These are phyloP conservation scores for Tenrec ecaudatus DNA, from an alignment of 2,113 vertebrate genomes.

Conservation along the genomic window DNA sequence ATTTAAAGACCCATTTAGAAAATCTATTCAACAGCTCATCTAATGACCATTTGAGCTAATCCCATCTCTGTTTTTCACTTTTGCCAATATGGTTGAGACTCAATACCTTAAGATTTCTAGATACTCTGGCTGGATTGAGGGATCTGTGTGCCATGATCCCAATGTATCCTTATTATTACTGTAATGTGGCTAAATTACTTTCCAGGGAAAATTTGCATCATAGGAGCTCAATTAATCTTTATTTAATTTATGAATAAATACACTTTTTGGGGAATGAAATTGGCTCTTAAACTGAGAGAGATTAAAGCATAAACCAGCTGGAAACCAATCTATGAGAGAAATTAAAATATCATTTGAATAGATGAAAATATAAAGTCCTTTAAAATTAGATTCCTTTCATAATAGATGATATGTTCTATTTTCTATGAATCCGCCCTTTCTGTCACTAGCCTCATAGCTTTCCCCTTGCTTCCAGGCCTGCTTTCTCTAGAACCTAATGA, in stretches of 20 bases:
- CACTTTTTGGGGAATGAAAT: neutral
- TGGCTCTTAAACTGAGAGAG: neutral
- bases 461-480: neutral
- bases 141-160: neutral
- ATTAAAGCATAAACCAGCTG: neutral
- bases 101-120: neutral
- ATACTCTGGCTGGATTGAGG: neutral
- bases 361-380: neutral
- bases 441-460: neutral
- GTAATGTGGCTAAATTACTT: neutral
- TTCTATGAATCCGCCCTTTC: neutral
- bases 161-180: neutral
- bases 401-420: neutral
- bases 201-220: neutral
- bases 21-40: neutral
- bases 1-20: no score
- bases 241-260: neutral
- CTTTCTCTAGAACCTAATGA: constrained; percentile 30
- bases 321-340: neutral
- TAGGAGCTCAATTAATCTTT: neutral
- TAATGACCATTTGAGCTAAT: neutral
- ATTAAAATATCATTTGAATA: neutral
- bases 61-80: neutral
- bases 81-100: neutral
- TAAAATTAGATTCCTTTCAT: neutral